These are phyloP conservation scores for Phalangium opilio DNA, from an alignment of 2,888 invertebrate genomes.

Conservation along the genomic window DNA sequence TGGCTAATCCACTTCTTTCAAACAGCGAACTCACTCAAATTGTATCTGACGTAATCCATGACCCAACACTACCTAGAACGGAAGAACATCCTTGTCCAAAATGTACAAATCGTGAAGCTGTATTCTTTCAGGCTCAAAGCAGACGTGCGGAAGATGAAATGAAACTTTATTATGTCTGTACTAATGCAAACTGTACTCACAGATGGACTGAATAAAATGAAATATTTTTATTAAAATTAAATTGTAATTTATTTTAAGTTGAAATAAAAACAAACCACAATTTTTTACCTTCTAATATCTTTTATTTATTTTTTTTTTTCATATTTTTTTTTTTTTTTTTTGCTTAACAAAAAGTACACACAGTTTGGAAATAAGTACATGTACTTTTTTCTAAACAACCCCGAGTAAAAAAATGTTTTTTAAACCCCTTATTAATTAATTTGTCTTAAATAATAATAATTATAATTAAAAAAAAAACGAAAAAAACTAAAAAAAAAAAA, in stretches of 20 bases:
- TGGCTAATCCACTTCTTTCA: constrained; percentile 12
- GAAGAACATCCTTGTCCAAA: constrained; percentile 97
- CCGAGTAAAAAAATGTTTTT: too few species aligned
- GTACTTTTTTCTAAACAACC: too few species aligned
- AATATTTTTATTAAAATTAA: too few species aligned
- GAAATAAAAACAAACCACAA: neutral
- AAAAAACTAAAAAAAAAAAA: too few species aligned
- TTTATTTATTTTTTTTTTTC: too few species aligned
- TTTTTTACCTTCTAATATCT: too few species aligned
- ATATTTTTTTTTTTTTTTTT: too few species aligned
- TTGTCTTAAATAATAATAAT: too few species aligned
- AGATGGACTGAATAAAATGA: constrained; percentile 80
- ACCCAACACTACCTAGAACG: constrained; percentile 92
- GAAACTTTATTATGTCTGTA: constrained; percentile 93
- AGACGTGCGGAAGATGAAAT: constrained; percentile 92
- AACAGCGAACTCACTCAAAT: constrained; percentile 89
- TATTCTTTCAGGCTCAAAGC: constrained; percentile 97
- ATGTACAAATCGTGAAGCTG: constrained; percentile 86
- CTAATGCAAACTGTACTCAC: constrained; percentile 76
- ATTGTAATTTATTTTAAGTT: neutral
- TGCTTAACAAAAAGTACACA: too few species aligned
- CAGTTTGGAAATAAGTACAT: too few species aligned
- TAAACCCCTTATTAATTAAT: too few species aligned
- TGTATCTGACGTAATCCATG: constrained; percentile 92
- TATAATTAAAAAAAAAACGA: too few species aligned